Conservation (phyloP, 2,888 invertebrate genomes). For the Drosophila ezoana region DNA sequence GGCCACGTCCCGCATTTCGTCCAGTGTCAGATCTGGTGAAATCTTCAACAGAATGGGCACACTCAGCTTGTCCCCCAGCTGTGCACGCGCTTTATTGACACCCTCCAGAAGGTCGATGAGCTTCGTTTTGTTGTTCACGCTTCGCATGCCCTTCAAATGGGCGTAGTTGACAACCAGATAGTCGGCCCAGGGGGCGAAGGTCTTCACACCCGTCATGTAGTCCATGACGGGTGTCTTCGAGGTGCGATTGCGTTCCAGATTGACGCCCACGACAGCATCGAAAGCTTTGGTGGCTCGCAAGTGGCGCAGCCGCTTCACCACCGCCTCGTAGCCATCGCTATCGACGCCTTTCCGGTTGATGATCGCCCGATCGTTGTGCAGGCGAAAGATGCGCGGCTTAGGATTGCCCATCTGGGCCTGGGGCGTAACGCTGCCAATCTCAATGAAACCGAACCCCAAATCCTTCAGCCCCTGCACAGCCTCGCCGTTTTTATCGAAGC, state of each 20-base stretch:
- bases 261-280: constrained; percentile 92
- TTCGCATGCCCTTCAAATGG: constrained; percentile 96
- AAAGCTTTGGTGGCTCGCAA: constrained; percentile 83
- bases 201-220: constrained; percentile 92
- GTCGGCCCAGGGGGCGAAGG: constrained; percentile 94
- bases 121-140: constrained; percentile 91
- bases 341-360: constrained; percentile 99
- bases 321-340: constrained; percentile 94
- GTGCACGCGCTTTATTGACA: constrained; percentile 88
- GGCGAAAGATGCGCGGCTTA: constrained; percentile 95
- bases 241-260: constrained; percentile 97
- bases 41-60: constrained; percentile 96
- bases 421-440: constrained; percentile 98
- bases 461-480: constrained; percentile 92
- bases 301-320: constrained; percentile 89
- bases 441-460: constrained; percentile 97
- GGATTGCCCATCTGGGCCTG: constrained; percentile 96
- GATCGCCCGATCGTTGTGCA: constrained; percentile 93
- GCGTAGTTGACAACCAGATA: constrained; percentile 98
- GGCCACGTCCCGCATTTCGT: constrained; percentile 93
- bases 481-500: constrained; percentile 99
- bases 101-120: constrained; percentile 89
- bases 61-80: constrained; percentile 84
- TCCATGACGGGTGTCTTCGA: constrained; percentile 91
- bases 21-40: constrained; percentile 93